Evolutionary conservation across 2,113 vertebrate genomes (phyloP).

Genomic region (Ifrita kowaldi): DNA sequence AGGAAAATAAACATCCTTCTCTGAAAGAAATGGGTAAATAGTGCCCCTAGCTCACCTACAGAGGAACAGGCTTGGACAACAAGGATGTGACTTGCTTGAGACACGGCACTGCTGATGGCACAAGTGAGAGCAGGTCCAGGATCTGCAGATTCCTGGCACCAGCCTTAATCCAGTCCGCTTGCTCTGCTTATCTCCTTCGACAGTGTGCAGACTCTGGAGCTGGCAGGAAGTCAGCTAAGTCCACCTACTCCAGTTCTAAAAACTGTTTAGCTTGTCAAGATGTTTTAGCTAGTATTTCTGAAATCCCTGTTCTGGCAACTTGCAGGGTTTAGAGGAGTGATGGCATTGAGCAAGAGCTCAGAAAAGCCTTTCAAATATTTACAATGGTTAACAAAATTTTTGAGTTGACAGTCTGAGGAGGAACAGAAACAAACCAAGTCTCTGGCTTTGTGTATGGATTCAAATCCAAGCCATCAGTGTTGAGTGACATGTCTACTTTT

Average conservation of each 20-base stretch:
- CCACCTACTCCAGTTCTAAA: conserved; percentile 22
- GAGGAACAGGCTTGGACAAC: not conserved
- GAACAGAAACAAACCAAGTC: not conserved
- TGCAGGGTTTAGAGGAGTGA: not conserved
- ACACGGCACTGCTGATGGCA: not conserved
- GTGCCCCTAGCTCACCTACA: not conserved
- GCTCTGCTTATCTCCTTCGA: not conserved
- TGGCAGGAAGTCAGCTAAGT: conserved; percentile 6
- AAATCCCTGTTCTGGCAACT: not conserved
- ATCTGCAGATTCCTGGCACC: not conserved
- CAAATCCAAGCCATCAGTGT: not conserved
- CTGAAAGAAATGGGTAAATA: not conserved
- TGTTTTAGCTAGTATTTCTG: conserved; percentile 4
- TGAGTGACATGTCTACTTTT: not conserved
- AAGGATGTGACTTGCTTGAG: not conserved
- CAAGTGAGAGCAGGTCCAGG: not conserved
- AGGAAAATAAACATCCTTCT: not conserved
- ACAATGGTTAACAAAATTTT: not conserved
- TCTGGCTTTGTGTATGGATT: not conserved
- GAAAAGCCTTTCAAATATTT: not conserved
- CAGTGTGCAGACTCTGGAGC: not conserved
- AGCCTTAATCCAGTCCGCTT: not conserved
- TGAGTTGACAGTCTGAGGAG: not conserved
- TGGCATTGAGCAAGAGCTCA: not conserved
- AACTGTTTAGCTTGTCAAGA: conserved; percentile 17